Percentiles rank a stretch among this genome's conserved stretches.
Evolutionary conservation across 2,113 vertebrate genomes (phyloP).

Genomic region (Carollia perspicillata): DNA sequence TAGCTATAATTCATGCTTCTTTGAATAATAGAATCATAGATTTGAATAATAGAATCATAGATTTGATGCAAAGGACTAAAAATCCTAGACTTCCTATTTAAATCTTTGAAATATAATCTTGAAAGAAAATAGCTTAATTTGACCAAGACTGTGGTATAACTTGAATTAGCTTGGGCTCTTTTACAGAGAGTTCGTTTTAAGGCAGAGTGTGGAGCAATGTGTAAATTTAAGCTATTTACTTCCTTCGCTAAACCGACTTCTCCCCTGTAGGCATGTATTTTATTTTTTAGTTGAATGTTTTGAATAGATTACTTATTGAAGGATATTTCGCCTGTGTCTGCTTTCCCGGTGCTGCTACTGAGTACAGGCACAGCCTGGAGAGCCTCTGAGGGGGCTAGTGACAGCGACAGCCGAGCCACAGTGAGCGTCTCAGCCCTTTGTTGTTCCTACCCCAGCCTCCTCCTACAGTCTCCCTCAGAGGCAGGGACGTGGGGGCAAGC

Average conservation of each 20-base stretch:
- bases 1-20: slow-evolving; percentile 33
- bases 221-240: not conserved
- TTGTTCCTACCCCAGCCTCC: not conserved
- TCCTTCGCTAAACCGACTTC: not conserved
- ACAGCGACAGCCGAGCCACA: not conserved
- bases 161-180: slow-evolving; percentile 22
- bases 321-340: not conserved
- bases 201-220: not conserved
- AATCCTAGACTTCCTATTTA: slow-evolving; percentile 22
- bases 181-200: slow-evolving; percentile 18
- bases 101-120: slow-evolving; percentile 47
- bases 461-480: not conserved
- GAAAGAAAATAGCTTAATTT: slow-evolving; percentile 55
- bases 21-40: no score
- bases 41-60: slow-evolving; percentile 12
- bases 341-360: not conserved
- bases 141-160: not conserved
- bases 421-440: not conserved
- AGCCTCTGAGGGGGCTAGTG: not conserved
- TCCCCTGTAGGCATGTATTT: not conserved
- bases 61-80: not conserved
- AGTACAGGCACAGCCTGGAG: not conserved
- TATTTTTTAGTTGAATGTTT: slow-evolving; percentile 3
- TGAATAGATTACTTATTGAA: slow-evolving; percentile 21
- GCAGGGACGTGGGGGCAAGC: not conserved